A percentile compares a stretch with the other conserved stretches of the same genome.
Conservation (phyloP, 2,797 vertebrate genomes). For the Syngnathus acus region DNA sequence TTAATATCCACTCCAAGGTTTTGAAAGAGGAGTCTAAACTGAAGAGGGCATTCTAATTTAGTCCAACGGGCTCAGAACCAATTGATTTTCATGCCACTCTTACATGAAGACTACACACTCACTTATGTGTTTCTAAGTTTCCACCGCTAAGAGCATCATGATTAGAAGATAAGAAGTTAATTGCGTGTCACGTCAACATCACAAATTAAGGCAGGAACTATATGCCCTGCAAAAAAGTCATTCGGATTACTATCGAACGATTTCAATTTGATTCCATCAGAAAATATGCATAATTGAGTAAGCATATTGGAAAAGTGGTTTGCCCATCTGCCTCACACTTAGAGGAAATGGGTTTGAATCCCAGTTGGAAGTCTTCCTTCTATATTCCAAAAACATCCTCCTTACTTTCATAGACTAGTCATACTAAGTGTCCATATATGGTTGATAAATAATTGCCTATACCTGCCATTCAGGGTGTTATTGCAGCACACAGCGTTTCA, state of each 20-base stretch:
- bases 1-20: conserved; percentile 46
- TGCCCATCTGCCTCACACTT: too few species aligned
- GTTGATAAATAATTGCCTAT: too few species aligned
- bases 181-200: conserved; percentile 15
- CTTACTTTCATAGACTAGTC: too few species aligned
- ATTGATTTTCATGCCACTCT: conserved; percentile 54
- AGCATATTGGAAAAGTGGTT: too few species aligned
- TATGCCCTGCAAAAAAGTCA: background rate
- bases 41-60: conserved; percentile 41
- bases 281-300: background rate
- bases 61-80: conserved; percentile 37
- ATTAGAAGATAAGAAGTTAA: background rate
- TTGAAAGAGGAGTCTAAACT: conserved; percentile 38
- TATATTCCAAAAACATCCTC: too few species aligned
- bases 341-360: too few species aligned
- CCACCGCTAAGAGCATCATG: background rate
- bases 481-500: too few species aligned
- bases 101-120: conserved; percentile 11
- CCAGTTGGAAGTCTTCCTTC: too few species aligned
- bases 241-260: too few species aligned
- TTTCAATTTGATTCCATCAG: background rate
- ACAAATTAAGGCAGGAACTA: background rate
- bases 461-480: too few species aligned
- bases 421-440: too few species aligned
- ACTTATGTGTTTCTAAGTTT: conserved; percentile 9